Evolutionary conservation across 2,113 vertebrate species (phyloP).

Genomic region (Chinchilla lanigera): DNA sequence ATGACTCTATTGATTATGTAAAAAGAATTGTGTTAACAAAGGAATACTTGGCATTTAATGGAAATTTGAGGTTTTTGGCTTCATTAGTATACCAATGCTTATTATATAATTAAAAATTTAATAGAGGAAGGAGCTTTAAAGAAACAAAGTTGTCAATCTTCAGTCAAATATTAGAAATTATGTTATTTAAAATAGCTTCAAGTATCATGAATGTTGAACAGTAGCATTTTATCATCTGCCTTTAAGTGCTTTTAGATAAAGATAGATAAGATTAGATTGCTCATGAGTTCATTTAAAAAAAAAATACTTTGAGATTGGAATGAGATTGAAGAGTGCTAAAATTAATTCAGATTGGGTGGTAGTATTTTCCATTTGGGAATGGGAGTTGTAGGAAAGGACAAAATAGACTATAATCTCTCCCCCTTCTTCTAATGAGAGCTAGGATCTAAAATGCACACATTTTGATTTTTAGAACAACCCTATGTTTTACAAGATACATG

Average conservation of each 20-base stretch:
- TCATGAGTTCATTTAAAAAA: neutral
- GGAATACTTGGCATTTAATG: neutral
- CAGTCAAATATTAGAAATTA: neutral
- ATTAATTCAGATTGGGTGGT: conserved; percentile 17
- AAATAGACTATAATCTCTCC: neutral
- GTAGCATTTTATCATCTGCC: neutral
- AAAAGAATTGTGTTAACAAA: conserved; percentile 45
- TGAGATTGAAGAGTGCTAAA: conserved; percentile 21
- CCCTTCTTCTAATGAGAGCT: neutral
- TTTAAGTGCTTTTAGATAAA: conserved; percentile 40
- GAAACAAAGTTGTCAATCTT: conserved; percentile 24
- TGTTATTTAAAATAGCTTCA: neutral
- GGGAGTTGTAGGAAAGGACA: conserved; percentile 25
- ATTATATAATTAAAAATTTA: neutral
- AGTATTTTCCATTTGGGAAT: conserved; percentile 40
- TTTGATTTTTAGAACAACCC: neutral
- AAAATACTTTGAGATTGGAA: neutral
- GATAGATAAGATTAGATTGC: neutral
- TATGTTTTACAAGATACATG: neutral
- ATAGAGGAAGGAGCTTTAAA: neutral
- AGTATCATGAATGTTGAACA: neutral
- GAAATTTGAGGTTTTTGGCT: conserved; percentile 43
- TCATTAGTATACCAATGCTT: neutral
- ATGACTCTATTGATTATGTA: neutral
- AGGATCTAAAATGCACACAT: neutral